These are phyloP conservation scores for Daubentonia madagascariensis DNA, from an alignment of 2,113 vertebrate genomes.

Conservation along the genomic window DNA sequence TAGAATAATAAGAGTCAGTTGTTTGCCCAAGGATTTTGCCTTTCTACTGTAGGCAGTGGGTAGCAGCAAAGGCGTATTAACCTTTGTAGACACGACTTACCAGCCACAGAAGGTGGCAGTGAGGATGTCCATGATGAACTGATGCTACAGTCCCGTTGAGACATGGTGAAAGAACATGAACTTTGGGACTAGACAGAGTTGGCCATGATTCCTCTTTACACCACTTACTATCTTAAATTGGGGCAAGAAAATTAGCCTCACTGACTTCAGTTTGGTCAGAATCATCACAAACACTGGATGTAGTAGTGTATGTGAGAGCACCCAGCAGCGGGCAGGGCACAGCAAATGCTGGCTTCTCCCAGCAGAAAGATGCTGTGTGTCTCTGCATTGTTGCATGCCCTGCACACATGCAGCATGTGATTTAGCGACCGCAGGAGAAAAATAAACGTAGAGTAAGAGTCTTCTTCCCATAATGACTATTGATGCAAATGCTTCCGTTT, in stretches of 20 bases:
- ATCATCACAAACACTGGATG: too few relatives aligned
- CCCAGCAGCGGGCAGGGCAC: not conserved
- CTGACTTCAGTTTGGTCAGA: not conserved
- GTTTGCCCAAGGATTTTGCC: not conserved
- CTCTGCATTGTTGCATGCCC: fast-evolving
- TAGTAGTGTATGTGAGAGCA: fast-evolving
- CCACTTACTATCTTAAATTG: not conserved
- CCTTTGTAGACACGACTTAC: not conserved
- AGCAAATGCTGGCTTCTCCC: fast-evolving
- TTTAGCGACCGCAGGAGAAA: fast-evolving
- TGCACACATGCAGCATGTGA: fast-evolving
- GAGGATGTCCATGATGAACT: fast-evolving
- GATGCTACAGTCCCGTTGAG: fast-evolving
- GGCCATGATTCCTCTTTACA: not conserved
- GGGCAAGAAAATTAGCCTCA: not conserved
- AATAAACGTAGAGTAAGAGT: fast-evolving
- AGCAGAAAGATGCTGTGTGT: too few relatives aligned
- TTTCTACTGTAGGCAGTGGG: not conserved
- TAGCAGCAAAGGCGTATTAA: not conserved
- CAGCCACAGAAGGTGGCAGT: not conserved
- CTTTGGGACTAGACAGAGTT: not conserved
- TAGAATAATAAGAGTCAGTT: not conserved
- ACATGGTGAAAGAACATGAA: fast-evolving
- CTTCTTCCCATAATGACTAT: not conserved
- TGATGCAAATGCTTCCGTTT: not conserved